Base-by-base conservation (phyloP, 2,797 vertebrate species). In the Trichosurus vulpecula region DNA sequence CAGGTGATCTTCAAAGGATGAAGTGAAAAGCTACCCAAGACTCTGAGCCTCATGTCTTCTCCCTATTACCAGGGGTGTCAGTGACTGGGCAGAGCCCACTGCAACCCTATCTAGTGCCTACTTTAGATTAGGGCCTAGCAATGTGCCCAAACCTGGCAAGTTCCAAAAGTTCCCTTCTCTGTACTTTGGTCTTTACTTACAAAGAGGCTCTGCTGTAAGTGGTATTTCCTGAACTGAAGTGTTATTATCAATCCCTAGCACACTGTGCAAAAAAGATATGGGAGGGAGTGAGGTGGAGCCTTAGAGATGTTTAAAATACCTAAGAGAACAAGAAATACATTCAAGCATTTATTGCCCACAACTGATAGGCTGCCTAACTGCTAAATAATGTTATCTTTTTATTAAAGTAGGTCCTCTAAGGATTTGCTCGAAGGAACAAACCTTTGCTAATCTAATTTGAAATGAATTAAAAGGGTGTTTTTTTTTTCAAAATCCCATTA, bases 331-430 rank as follows among this genome's bases (percentile, higher is more conserved):
- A 81, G 41, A 92, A 81, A 61, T 53, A 66, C 22, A 4, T 13
- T 6, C 25, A 66, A 92, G 90, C 30, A 94, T 81, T 96, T 96
- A 58, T 41, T 92, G 55, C 27, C 94, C 95, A 96, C 93, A 93
- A 97, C 95, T 90, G 92, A 94, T 94, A 95, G 52, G 74, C 12
- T 47, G 22, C 91, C 54, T 97, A 96, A 97, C 95, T 97, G 97
- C 91, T 93, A 97, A 96, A 54, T 90, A 92, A 30, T 92, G 16
- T 94, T 92, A 95, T 89, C 96, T 97, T 95, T 93, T 98, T 91
- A 97, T 96, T 97, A 96, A 95, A 96, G 92, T 81, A 81, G 92
- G 55, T 95, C 54, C 57, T 55, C 66, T 29, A 90, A 94, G 90
- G 89, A 92, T 47, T 95, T 81, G n/a, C 51, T 93, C 53, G 95